A percentile compares a stretch with the other conserved stretches of the same genome.
These are phyloP conservation scores for Erannis defoliaria DNA, from an alignment of 2,888 invertebrate genomes.

Conservation along the genomic window DNA sequence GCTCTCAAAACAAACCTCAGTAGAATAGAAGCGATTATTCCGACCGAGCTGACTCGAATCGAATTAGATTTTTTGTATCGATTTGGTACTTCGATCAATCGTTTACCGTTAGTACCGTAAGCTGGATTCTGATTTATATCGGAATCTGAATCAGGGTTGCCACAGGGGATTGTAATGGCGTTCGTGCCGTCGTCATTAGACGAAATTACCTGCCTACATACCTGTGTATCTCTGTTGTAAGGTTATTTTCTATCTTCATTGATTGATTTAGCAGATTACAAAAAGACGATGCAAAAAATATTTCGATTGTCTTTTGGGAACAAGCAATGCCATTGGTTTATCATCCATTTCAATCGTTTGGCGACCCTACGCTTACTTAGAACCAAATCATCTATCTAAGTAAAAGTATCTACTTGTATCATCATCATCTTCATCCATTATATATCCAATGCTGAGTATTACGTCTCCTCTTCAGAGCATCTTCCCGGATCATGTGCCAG, in stretches of 20 bases:
- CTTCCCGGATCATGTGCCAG: no score
- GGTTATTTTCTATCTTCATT: not conserved
- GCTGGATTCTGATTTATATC: slow-evolving; percentile 73
- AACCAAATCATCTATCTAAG: no score
- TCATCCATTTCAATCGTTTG: no score
- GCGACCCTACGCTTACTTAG: no score
- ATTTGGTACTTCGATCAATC: slow-evolving; percentile 72
- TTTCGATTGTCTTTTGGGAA: not conserved
- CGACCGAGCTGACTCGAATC: slow-evolving; percentile 69
- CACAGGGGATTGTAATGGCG: slow-evolving; percentile 38
- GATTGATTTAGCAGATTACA: not conserved
- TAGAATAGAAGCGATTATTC: slow-evolving; percentile 71
- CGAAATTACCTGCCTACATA: slow-evolving; percentile 6
- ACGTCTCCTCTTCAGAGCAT: no score
- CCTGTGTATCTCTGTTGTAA: not conserved
- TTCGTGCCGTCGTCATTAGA: slow-evolving; percentile 22
- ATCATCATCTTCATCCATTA: no score
- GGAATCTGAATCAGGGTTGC: slow-evolving; percentile 60
- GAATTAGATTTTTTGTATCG: slow-evolving; percentile 71
- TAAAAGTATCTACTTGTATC: no score
- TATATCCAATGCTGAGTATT: no score
- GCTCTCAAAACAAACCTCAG: slow-evolving; percentile 63
- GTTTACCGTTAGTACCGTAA: slow-evolving; percentile 81
- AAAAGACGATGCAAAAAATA: no score
- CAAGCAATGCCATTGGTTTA: no score